Evolutionary conservation across 2,113 vertebrate genomes (phyloP).

Genomic region (Nanorana parkeri): DNA sequence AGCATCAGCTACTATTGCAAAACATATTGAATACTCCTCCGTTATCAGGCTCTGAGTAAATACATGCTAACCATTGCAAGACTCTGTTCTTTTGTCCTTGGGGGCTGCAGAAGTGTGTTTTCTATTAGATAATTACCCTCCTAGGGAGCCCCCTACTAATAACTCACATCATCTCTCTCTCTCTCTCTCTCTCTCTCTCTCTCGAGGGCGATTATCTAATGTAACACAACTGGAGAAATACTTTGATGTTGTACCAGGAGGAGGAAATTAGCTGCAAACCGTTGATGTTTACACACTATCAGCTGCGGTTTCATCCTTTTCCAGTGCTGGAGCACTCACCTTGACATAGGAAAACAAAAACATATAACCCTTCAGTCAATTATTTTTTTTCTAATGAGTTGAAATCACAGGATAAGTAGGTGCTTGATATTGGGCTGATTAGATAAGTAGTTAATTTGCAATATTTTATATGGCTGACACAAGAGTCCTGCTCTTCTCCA

Average conservation of each 20-base stretch:
- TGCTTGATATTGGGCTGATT: slow-evolving; percentile 37
- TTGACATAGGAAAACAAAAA: slow-evolving; percentile 38
- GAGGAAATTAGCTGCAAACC: slow-evolving; percentile 46
- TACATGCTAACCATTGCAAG: slow-evolving; percentile 47
- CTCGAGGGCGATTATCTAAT: slow-evolving; percentile 53
- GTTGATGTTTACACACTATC: slow-evolving; percentile 29
- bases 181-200: no score
- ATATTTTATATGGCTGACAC: background rate
- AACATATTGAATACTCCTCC: slow-evolving; percentile 32
- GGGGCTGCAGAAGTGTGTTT: slow-evolving; percentile 38
- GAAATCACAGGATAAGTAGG: slow-evolving; percentile 5
- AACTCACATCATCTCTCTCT: slow-evolving; percentile 55
- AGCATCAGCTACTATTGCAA: slow-evolving; percentile 4
- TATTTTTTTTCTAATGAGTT: slow-evolving; percentile 23
- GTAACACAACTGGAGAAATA: slow-evolving; percentile 51
- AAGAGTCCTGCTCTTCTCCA: background rate
- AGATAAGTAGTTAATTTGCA: slow-evolving; percentile 22
- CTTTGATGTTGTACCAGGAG: slow-evolving; percentile 38
- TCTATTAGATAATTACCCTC: slow-evolving; percentile 54
- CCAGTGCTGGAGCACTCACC: background rate
- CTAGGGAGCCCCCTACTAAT: slow-evolving; percentile 52
- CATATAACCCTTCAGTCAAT: slow-evolving; percentile 32
- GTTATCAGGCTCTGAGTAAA: slow-evolving; percentile 40
- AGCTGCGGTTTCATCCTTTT: slow-evolving; percentile 8
- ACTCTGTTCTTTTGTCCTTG: slow-evolving; percentile 48